phyloP scores from a whole-genome alignment of 2,888 invertebrate species.

The Mactromeris polynyma region DNA sequence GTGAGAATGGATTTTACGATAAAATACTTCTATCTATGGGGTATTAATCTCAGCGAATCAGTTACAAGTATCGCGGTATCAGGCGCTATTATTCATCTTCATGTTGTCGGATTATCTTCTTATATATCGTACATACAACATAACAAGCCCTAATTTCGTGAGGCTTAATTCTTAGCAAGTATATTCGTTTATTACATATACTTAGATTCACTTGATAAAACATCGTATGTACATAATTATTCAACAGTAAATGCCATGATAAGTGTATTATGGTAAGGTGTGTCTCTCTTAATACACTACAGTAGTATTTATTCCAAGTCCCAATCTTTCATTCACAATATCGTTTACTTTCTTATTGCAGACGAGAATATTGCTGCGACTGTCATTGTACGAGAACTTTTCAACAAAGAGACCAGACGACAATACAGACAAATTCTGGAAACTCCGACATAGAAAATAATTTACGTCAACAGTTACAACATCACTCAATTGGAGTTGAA shows the following conservation, averaged over 20 bases:
- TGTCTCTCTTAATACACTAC: not conserved
- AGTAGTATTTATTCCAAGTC: not conserved
- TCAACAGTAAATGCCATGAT: not conserved
- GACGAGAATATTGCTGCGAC: slow-evolving; percentile 17
- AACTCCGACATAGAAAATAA: not conserved
- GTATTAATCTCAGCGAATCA: not conserved
- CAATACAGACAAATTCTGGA: not conserved
- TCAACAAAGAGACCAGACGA: slow-evolving; percentile 7
- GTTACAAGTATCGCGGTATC: not conserved
- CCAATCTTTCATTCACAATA: not conserved
- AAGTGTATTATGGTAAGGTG: not conserved
- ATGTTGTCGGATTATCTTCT: not conserved
- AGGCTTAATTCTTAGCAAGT: not conserved
- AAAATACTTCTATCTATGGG: not conserved
- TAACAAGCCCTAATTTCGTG: not conserved
- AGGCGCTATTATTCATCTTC: not conserved
- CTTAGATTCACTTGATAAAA: slow-evolving; percentile 6
- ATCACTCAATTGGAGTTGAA: not conserved
- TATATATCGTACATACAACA: not conserved
- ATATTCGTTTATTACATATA: not conserved
- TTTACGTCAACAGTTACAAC: not conserved
- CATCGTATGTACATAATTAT: not conserved
- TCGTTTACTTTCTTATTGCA: slow-evolving; percentile 2
- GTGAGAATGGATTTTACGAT: not conserved
- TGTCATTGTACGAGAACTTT: slow-evolving; percentile 35